These are phyloP conservation scores for Antechinus stuartii DNA, from an alignment of 2,113 vertebrate species.

Conservation along the genomic window DNA sequence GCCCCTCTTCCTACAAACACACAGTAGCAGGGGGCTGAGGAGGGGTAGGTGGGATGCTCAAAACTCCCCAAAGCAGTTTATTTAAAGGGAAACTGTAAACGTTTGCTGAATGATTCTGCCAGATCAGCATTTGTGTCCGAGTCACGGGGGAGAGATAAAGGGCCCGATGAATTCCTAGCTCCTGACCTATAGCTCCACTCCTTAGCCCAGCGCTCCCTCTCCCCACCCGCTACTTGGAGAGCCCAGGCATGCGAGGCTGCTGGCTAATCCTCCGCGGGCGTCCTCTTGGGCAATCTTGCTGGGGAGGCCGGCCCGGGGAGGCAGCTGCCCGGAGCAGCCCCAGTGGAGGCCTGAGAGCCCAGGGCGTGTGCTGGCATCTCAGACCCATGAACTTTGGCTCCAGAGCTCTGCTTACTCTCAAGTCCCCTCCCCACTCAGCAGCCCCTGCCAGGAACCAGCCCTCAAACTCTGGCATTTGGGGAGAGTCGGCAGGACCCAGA, in stretches of 20 bases:
- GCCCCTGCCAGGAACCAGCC: neutral
- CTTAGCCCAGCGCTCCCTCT: neutral
- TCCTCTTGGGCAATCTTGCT: neutral
- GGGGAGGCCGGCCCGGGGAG: neutral
- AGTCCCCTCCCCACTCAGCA: neutral
- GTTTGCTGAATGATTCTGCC: neutral
- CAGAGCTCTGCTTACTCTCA: conserved; percentile 56
- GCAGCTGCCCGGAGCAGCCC: neutral
- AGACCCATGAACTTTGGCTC: conserved; percentile 56
- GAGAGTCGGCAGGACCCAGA: neutral
- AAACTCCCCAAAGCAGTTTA: neutral
- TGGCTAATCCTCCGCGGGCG: too few species aligned
- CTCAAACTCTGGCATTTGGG: neutral
- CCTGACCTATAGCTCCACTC: neutral
- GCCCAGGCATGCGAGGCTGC: neutral
- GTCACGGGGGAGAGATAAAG: too few species aligned
- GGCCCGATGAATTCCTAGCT: neutral
- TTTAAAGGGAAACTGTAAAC: neutral
- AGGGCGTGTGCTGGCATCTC: conserved; percentile 19
- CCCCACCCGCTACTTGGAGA: neutral
- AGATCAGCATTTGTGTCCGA: neutral
- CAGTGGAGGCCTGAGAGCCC: neutral
- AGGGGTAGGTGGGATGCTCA: neutral
- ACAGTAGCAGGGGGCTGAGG: neutral
- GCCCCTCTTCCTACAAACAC: neutral